Base-by-base conservation (phyloP, 2,113 vertebrate genomes). In the Motacilla tschutschensis region DNA sequence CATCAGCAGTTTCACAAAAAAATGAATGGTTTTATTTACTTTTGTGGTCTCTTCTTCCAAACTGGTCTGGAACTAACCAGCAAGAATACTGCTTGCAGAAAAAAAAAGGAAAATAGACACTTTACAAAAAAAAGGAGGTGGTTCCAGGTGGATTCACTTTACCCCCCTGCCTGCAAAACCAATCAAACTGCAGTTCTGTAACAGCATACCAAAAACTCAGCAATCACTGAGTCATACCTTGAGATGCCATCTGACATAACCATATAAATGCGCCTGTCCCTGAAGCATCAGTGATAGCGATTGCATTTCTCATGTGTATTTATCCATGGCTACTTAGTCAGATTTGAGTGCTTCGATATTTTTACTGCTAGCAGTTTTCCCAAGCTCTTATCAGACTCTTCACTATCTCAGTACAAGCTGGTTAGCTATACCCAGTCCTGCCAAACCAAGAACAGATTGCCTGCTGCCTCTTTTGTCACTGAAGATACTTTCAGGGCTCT, bases 151-250 rank as follows among this genome's bases (percentile, higher is more conserved):
- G 15, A 36, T 5, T 57, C n/a, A 44, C 55, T 74, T 84, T 47
- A 76, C 2, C 3, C 4, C 4, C 2, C 0, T 6, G 1, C 36
- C 41, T 50, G 62, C 11, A 66, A 70, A 74, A 83, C 10, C 17
- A 53, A 33, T 17, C 28, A 54, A 89, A 90, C 7, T 2, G 1
- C 16, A 43, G 26, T 24, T 63, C 58, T 5, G 1, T 59, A 36
- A 50, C 54, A 88, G 65, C 10, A 25, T 21, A 63, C 5, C 10
- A 74, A 66, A 83, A 88, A 14, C 33, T 47, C 21, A 44, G 62
- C 40, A 66, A n/a, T 29, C 47, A 71, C 24, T 5, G 14, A 87
- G 17, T 40, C 31, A 0, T n/a, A 69, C 8, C 51, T 57, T 69
- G 35, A 83, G 57, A 83, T 19, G 7, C 15, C 3, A 3, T 24